Percentiles rank a stretch among this genome's conserved stretches.
Conservation (phyloP, 2,888 invertebrate species). For the Lutraria lutraria region DNA sequence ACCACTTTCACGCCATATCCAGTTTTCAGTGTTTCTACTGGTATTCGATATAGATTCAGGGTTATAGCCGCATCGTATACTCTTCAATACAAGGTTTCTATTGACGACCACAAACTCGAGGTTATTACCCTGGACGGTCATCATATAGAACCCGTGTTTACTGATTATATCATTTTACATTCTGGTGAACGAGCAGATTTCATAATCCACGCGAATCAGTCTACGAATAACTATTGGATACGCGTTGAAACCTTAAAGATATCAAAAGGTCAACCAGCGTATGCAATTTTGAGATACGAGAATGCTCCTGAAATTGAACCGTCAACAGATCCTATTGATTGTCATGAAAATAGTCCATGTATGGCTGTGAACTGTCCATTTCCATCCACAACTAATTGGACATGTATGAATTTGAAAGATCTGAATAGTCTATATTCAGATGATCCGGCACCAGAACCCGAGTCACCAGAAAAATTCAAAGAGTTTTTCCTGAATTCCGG, state of each 20-base stretch:
- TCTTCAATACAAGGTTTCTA: conserved; percentile 73
- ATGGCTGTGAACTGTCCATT: conserved; percentile 64
- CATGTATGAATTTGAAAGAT: conserved; percentile 30
- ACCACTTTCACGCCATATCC: conserved; percentile 62
- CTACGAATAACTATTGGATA: conserved; percentile 78
- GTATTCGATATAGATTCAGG: conserved; percentile 70
- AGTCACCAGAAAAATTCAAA: conserved; percentile 27
- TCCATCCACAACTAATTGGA: not conserved
- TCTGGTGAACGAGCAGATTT: conserved; percentile 81
- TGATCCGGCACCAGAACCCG: conserved; percentile 27
- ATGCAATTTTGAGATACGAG: conserved; percentile 67
- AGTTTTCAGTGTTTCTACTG: conserved; percentile 62
- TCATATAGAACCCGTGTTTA: conserved; percentile 66
- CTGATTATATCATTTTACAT: conserved; percentile 73
- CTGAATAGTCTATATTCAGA: not conserved
- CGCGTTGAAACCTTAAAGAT: conserved; percentile 72
- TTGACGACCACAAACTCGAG: conserved; percentile 74
- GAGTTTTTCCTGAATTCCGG: conserved; percentile 53
- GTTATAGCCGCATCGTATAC: conserved; percentile 73
- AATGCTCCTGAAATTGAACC: conserved; percentile 44
- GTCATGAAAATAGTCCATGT: conserved; percentile 50
- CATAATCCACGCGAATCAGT: conserved; percentile 70
- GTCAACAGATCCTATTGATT: conserved; percentile 24
- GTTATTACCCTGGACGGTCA: conserved; percentile 77
- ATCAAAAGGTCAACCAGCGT: conserved; percentile 52